These are phyloP conservation scores for Cordilura impudica DNA, from an alignment of 2,888 invertebrate genomes.

Conservation along the genomic window DNA sequence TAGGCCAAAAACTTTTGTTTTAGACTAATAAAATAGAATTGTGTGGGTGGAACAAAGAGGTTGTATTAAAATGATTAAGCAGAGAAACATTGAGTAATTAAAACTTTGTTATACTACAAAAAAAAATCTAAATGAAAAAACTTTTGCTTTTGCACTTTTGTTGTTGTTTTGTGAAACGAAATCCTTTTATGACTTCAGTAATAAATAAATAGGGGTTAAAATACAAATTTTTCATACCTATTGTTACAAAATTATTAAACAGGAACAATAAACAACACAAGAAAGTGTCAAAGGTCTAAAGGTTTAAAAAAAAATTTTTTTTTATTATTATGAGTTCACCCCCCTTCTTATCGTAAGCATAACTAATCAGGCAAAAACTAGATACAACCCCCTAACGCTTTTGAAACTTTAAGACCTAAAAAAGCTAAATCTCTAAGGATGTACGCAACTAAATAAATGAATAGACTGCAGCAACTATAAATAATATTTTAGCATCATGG, in stretches of 20 bases:
- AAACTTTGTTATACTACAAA: slow-evolving; percentile 33
- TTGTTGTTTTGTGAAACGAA: slow-evolving; percentile 14
- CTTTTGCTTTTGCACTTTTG: slow-evolving; percentile 5
- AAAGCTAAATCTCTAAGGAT: not conserved
- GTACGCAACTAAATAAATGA: not conserved
- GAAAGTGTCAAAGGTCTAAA: slow-evolving; percentile 12
- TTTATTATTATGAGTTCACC: not conserved
- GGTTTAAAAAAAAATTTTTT: not conserved
- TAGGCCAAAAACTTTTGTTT: slow-evolving; percentile 60
- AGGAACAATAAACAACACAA: not conserved
- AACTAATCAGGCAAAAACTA: not conserved
- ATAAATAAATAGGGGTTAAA: slow-evolving; percentile 43
- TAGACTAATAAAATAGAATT: slow-evolving; percentile 58
- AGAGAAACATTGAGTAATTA: slow-evolving; percentile 59
- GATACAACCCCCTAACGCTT: not conserved
- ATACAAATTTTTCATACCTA: slow-evolving; percentile 5
- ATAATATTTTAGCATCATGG: too few relatives aligned
- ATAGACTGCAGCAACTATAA: too few relatives aligned
- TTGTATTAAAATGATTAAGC: slow-evolving; percentile 43
- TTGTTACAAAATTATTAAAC: not conserved
- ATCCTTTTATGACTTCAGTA: slow-evolving; percentile 28
- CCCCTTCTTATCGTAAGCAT: not conserved
- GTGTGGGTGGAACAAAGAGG: slow-evolving; percentile 44
- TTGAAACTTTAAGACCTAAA: not conserved
- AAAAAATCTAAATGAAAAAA: slow-evolving; percentile 16